Evolutionary conservation across 2,888 invertebrate genomes (phyloP).

Genomic region (Peribatodes rhomboidaria): DNA sequence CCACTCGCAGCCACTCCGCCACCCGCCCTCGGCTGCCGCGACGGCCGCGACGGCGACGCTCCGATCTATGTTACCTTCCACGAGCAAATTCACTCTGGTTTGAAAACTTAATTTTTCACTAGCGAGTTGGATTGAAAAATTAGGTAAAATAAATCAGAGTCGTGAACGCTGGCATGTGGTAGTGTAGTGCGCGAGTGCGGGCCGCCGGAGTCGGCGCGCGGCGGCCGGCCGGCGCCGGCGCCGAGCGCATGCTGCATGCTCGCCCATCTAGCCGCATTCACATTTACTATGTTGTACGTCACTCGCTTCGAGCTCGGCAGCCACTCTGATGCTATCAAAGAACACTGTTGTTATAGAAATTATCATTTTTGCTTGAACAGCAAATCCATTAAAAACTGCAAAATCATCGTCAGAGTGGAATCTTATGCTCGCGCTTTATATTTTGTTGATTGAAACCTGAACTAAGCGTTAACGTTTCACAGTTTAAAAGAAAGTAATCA

Average conservation of each 20-base stretch:
- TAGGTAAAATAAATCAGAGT: conserved; percentile 33
- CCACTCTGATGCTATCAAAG: conserved; percentile 16
- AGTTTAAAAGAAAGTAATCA: not conserved
- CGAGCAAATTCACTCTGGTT: conserved; percentile 46
- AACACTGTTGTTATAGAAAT: not conserved
- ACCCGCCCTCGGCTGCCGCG: conserved; percentile 49
- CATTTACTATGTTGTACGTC: conserved; percentile 40
- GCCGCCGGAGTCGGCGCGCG: not conserved
- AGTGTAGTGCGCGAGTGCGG: conserved; percentile 26
- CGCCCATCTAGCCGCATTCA: conserved; percentile 25
- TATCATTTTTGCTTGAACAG: not conserved
- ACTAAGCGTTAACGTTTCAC: conserved; percentile 2
- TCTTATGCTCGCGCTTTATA: conserved; percentile 19
- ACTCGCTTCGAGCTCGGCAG: conserved; percentile 7
- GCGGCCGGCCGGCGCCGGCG: conserved; percentile 42
- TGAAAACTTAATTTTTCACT: conserved; percentile 34
- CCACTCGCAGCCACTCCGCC: conserved; percentile 52
- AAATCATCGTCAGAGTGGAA: conserved; percentile 4
- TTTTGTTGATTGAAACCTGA: conserved; percentile 16
- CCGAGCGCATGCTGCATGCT: conserved; percentile 55
- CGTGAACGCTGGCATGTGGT: conserved; percentile 38
- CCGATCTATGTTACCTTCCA: conserved; percentile 38
- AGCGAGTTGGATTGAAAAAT: conserved; percentile 19
- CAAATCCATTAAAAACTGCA: not conserved
- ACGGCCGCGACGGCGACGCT: conserved; percentile 54